phyloP scores from a whole-genome alignment of 2,113 vertebrate genomes.

The Microtus ochrogaster region DNA sequence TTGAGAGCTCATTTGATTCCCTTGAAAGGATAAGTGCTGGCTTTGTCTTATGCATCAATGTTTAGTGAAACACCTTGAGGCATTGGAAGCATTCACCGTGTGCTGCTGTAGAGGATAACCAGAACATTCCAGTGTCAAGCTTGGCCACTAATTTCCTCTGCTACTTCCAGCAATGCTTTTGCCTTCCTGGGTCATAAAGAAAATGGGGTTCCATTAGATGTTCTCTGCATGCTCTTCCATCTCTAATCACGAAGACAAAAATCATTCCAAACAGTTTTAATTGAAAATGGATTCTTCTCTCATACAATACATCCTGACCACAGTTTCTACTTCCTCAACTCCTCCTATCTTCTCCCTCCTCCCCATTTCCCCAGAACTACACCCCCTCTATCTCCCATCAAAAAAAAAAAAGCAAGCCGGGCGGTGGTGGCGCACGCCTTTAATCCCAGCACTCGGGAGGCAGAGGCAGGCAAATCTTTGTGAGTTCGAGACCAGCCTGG shows the following conservation, averaged over 20 bases:
- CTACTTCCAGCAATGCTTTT: constrained; percentile 43
- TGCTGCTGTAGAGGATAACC: constrained; percentile 18
- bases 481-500: no score
- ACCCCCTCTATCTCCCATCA: background rate
- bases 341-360: no score
- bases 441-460: no score
- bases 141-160: background rate
- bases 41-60: background rate
- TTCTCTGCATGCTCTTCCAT: constrained; percentile 12
- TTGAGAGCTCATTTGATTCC: constrained; percentile 4
- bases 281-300: background rate
- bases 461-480: no score
- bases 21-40: constrained; percentile 26
- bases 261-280: background rate
- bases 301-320: background rate
- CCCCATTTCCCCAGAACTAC: background rate
- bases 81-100: constrained; percentile 29
- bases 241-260: background rate
- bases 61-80: constrained; percentile 4
- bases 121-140: background rate
- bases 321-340: background rate
- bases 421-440: no score
- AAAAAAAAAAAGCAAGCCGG: no score
- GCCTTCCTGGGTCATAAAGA: constrained; percentile 47
- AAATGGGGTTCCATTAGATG: background rate